Percentiles rank a stretch among this genome's conserved stretches.
Conservation (phyloP, 2,888 invertebrate species). For the Neelides folsomi region DNA sequence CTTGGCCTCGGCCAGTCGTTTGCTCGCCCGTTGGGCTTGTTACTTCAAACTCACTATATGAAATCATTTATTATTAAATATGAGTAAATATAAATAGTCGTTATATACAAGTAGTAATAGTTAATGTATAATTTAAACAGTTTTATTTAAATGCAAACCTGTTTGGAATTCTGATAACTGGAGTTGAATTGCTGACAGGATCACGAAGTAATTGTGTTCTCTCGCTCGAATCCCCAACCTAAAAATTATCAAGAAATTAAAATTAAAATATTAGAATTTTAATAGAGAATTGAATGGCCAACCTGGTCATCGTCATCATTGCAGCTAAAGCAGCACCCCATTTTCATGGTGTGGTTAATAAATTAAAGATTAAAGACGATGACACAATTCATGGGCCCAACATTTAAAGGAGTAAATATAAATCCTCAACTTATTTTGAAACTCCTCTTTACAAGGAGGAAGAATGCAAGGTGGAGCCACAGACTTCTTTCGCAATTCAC, state of each 20-base stretch:
- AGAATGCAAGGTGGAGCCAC: no score
- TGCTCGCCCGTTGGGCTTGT: conserved; percentile 6
- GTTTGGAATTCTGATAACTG: conserved; percentile 26
- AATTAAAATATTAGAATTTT: background rate
- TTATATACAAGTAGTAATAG: background rate
- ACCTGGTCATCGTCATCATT: conserved; percentile 32
- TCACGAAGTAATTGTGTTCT: conserved; percentile 24
- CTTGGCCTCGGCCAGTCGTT: conserved; percentile 19
- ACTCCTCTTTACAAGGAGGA: no score
- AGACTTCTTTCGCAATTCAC: no score
- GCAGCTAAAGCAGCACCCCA: conserved; percentile 33
- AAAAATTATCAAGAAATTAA: conserved; percentile 2
- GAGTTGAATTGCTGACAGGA: conserved; percentile 26
- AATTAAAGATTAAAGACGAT: background rate
- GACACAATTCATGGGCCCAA: background rate
- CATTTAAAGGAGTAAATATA: no score
- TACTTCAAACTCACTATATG: conserved; percentile 8
- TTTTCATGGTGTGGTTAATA: conserved; percentile 16
- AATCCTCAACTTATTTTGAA: no score
- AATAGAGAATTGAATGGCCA: background rate
- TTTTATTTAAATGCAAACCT: conserved; percentile 17
- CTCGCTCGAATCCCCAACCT: conserved; percentile 24
- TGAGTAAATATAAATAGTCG: background rate
- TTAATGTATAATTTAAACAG: background rate
- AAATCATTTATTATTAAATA: background rate